A percentile compares a stretch with the other conserved stretches of the same genome.
Conservation (phyloP, 2,888 invertebrate species). For the Callimorpha dominula region DNA sequence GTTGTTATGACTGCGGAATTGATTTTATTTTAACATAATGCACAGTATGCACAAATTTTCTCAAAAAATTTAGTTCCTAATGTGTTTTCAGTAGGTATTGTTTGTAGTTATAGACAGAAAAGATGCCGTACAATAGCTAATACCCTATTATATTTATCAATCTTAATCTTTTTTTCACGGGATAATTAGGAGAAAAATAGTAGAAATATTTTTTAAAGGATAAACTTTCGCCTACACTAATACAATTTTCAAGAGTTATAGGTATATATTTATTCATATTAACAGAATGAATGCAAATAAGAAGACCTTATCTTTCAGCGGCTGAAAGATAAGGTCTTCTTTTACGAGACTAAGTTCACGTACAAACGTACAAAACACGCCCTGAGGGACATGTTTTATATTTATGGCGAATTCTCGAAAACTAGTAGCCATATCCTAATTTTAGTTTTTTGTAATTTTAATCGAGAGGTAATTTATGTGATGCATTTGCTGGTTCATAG, state of each 20-base stretch:
- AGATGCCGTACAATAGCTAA: neutral
- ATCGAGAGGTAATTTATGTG: neutral
- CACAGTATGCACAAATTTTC: neutral
- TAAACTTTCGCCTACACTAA: too few relatives aligned
- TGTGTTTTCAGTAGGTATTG: neutral
- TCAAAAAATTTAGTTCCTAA: neutral
- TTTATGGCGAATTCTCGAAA: neutral
- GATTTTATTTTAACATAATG: neutral
- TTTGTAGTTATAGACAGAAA: neutral
- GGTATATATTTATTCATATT: neutral
- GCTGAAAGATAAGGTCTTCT: too few relatives aligned
- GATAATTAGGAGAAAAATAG: too few relatives aligned
- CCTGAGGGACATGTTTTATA: neutral
- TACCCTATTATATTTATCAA: neutral
- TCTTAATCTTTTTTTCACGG: neutral
- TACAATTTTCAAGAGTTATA: neutral
- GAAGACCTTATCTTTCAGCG: neutral
- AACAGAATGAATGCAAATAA: neutral
- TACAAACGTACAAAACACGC: too few relatives aligned
- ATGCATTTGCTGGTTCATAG: neutral
- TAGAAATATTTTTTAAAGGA: too few relatives aligned
- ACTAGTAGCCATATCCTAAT: neutral
- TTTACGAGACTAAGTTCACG: too few relatives aligned
- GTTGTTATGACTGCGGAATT: neutral
- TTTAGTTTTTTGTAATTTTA: neutral